Base-by-base conservation (phyloP, 2,113 vertebrate genomes). In the Zingel zingel region DNA sequence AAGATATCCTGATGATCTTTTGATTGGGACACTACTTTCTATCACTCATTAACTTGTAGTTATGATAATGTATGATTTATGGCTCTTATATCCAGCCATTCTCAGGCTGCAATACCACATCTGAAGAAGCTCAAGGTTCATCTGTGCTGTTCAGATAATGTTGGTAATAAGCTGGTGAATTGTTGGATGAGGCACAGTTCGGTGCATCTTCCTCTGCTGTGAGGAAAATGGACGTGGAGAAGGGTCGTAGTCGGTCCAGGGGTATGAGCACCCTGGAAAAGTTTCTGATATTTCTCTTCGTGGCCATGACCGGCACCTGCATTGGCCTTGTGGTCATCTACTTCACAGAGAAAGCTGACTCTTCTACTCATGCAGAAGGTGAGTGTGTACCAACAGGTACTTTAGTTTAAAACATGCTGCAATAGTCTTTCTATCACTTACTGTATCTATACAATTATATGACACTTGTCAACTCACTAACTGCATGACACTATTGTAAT, bases 281-380 rank as follows among this genome's bases (percentile, higher is more conserved):
- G 21, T 59, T 48, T 43, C 81, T 96, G 79, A 92, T 96, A 50
- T 59, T 94, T 57, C 90, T 96, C 11, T 95, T 96, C 16, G 59
- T 96, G 80, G 79, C 83, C 25, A 82, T 96, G 84, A 92, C 94
- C 1, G 81, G 68, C 4, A 48, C 59, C 59, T 93, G 91, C 89
- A 86, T 96, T 16, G 87, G 84, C 47, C 76, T 96, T 5, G 68
- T 95, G 53, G 89, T 84, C 58, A 18, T 95, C 39, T 94, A 94
- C 75, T 86, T 91, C 10, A 82, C 21, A 11, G 86, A 93, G 7
- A 88, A 78, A 56, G 16, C 33, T 0, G 15, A 76, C 2, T 19
- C 85, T 3, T 25, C 84, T 1, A 13, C 77, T 33, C 25, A 58
- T 13, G 36, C 4, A 70, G 74, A 83, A 81, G 89, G 95, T 95